Percentiles rank a stretch among this genome's conserved stretches.
These are phyloP conservation scores for Caerostris darwini DNA, from an alignment of 1,140 invertebrate genomes.

Conservation along the genomic window DNA sequence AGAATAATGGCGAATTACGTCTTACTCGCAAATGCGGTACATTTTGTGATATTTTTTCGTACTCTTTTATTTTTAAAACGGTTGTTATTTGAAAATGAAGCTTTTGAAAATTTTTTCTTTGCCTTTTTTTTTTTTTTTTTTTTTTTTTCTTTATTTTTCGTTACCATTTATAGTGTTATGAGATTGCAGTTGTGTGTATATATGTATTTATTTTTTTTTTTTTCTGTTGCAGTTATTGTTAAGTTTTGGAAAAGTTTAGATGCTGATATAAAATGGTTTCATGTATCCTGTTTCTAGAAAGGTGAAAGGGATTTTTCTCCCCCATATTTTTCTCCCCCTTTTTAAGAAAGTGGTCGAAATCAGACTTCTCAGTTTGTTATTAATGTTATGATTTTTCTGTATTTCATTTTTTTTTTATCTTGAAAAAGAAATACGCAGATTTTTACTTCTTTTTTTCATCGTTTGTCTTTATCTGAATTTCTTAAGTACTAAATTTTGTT, in stretches of 20 bases:
- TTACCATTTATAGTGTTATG: background rate
- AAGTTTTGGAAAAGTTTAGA: background rate
- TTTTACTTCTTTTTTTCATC: background rate
- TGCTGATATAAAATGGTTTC: conserved; percentile 23
- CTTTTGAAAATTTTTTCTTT: background rate
- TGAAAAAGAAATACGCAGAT: background rate
- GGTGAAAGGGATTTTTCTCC: background rate
- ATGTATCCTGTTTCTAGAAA: background rate
- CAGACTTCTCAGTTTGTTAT: background rate
- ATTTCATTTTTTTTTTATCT: background rate
- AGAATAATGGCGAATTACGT: conserved; percentile 72
- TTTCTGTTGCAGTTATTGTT: background rate
- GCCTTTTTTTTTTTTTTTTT: background rate
- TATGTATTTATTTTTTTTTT: background rate
- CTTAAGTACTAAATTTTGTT: background rate
- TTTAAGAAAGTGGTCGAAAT: background rate
- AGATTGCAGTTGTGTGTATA: background rate
- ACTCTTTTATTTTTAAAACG: conserved; percentile 34
- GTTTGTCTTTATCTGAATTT: background rate
- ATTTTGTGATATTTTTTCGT: background rate
- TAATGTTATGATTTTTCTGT: background rate
- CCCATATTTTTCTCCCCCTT: background rate
- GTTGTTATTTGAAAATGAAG: conserved; percentile 55
- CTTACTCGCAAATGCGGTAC: background rate
- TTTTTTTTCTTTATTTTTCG: no score